Percentiles rank a stretch among this genome's conserved stretches.
phyloP scores from a whole-genome alignment of 2,797 vertebrate species.

The Xyrichtys novacula region DNA sequence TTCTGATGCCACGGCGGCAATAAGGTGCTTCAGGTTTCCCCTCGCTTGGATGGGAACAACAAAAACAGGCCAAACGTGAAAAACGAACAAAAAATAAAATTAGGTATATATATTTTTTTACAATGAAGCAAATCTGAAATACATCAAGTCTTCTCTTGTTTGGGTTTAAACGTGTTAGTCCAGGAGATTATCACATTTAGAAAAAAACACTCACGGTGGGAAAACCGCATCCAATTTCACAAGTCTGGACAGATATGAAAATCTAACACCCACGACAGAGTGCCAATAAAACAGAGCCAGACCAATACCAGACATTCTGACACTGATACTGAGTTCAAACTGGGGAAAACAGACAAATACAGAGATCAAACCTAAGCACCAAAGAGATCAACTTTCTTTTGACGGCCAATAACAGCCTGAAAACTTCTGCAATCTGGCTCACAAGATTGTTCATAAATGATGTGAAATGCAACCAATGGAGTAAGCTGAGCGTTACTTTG shows the following conservation, averaged over 20 bases:
- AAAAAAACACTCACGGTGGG: neutral
- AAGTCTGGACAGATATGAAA: neutral
- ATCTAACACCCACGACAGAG: neutral
- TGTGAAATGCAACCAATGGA: too few relatives aligned
- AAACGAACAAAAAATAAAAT: neutral
- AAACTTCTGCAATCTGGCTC: too few relatives aligned
- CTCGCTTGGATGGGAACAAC: neutral
- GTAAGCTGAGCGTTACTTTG: too few relatives aligned
- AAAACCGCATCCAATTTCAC: neutral
- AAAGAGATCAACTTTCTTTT: too few relatives aligned
- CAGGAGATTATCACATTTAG: constrained; percentile 3
- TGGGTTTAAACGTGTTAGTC: neutral
- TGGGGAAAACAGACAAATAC: too few relatives aligned
- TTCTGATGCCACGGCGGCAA: constrained; percentile 16
- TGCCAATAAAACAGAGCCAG: neutral
- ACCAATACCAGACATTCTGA: neutral
- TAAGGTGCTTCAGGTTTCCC: constrained; percentile 57
- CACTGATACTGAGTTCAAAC: neutral
- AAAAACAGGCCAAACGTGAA: neutral
- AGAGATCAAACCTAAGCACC: too few relatives aligned
- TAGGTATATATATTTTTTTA: too few relatives aligned
- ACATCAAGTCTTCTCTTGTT: neutral
- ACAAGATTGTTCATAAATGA: too few relatives aligned
- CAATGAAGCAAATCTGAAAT: neutral
- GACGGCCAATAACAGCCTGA: too few relatives aligned